A percentile compares a stretch with the other conserved stretches of the same genome.
Conservation (phyloP, 2,113 vertebrate species). For the Geococcyx californianus region DNA sequence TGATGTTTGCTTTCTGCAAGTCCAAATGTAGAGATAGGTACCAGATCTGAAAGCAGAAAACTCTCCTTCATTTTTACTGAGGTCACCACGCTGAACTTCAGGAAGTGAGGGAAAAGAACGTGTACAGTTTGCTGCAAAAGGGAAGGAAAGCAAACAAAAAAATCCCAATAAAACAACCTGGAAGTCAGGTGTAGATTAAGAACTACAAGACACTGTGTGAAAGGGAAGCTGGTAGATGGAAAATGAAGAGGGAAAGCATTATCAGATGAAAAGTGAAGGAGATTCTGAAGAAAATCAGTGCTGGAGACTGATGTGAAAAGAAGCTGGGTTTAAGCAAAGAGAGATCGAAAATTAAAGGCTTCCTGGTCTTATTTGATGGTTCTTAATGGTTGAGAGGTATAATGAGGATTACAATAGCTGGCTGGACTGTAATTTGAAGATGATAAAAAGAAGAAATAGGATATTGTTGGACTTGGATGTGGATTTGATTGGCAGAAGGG, state of each 20-base stretch:
- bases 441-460: not conserved
- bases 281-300: not conserved
- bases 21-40: not conserved
- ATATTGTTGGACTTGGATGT: not conserved
- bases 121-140: not conserved
- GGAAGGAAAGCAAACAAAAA: not conserved
- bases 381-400: not conserved
- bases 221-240: not conserved
- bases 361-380: not conserved
- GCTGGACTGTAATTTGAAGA: not conserved
- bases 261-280: not conserved
- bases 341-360: not conserved
- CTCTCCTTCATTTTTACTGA: not conserved
- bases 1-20: not conserved
- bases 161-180: no score
- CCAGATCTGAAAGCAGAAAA: not conserved
- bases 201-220: not conserved
- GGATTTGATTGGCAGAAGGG: not conserved
- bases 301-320: not conserved
- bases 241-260: not conserved
- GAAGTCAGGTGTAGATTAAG: not conserved
- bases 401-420: not conserved
- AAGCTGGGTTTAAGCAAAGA: not conserved
- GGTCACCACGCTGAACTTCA: not conserved
- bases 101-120: not conserved